phyloP scores from a whole-genome alignment of 2,888 invertebrate species.

The Phalera bucephala region DNA sequence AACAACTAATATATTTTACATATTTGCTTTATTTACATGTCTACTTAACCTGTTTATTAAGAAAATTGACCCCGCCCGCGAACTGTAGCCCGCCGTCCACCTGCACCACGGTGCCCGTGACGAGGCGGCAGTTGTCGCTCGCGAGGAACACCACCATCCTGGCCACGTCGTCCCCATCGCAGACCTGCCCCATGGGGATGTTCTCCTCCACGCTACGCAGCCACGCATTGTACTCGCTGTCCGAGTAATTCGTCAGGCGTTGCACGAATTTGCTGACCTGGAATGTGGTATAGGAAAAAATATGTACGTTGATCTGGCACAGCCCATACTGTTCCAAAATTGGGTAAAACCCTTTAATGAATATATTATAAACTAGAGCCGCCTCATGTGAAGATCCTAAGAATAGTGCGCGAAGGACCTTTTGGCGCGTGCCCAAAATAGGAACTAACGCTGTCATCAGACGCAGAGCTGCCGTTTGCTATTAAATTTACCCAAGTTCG shows the following conservation, averaged over 20 bases:
- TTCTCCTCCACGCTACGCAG: conserved; percentile 13
- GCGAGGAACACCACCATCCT: conserved; percentile 92
- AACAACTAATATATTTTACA: no score
- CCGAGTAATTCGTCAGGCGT: conserved; percentile 83
- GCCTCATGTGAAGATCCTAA: no score
- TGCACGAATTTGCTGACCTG: conserved; percentile 13
- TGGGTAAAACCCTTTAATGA: no score
- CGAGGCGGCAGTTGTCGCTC: conserved; percentile 71
- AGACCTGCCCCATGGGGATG: conserved; percentile 47
- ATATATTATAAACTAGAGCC: no score
- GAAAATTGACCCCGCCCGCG: conserved; percentile 15
- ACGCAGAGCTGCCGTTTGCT: no score
- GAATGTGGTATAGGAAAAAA: conserved; percentile 4
- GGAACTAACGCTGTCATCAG: no score
- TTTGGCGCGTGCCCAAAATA: no score
- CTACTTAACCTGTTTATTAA: conserved; percentile 8
- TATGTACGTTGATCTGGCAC: not conserved
- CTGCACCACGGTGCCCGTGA: conserved; percentile 87
- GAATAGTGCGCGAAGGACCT: no score
- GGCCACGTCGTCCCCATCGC: conserved; percentile 86
- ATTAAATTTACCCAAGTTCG: no score
- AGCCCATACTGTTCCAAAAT: no score
- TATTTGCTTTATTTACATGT: no score
- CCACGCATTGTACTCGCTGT: conserved; percentile 63
- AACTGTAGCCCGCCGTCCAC: conserved; percentile 33